Conservation (phyloP, 2,888 invertebrate species). For the Thera britannica region DNA sequence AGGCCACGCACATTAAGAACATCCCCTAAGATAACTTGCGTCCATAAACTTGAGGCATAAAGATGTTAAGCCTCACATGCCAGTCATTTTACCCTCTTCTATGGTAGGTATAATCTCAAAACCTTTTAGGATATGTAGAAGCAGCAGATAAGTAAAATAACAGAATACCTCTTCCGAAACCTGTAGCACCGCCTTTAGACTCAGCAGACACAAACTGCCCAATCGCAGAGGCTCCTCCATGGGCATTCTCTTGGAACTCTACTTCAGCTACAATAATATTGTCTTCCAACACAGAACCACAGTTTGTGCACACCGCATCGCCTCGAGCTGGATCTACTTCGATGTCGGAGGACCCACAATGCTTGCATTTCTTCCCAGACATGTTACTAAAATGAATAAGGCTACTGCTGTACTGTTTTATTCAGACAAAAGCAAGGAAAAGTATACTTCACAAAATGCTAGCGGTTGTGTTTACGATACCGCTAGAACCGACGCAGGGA, state of each 20-base stretch:
- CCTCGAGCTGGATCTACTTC: conserved; percentile 97
- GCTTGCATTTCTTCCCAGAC: conserved; percentile 92
- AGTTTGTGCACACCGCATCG: conserved; percentile 97
- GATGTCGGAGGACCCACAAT: conserved; percentile 95
- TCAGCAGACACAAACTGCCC: conserved; percentile 97
- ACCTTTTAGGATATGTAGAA: too few species aligned
- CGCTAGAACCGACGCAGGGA: too few species aligned
- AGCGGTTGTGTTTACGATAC: too few species aligned
- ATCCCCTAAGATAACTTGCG: too few species aligned
- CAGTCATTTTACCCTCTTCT: too few species aligned
- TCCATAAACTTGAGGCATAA: too few species aligned
- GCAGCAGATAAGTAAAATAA: neutral
- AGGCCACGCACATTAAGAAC: too few species aligned
- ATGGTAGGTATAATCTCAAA: too few species aligned
- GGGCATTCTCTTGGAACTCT: conserved; percentile 96
- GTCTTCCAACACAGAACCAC: conserved; percentile 98
- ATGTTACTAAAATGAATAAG: conserved; percentile 43
- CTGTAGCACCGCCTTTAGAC: conserved; percentile 92
- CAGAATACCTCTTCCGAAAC: conserved; percentile 89
- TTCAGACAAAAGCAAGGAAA: neutral
- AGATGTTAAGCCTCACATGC: too few species aligned
- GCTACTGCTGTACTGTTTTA: neutral
- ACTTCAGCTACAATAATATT: conserved; percentile 98
- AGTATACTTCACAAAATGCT: too few species aligned
- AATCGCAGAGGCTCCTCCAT: conserved; percentile 94